A percentile compares a stretch with the other conserved stretches of the same genome.
These are phyloP conservation scores for Penaeus vannamei DNA, from an alignment of 1,140 invertebrate species.

Conservation along the genomic window DNA sequence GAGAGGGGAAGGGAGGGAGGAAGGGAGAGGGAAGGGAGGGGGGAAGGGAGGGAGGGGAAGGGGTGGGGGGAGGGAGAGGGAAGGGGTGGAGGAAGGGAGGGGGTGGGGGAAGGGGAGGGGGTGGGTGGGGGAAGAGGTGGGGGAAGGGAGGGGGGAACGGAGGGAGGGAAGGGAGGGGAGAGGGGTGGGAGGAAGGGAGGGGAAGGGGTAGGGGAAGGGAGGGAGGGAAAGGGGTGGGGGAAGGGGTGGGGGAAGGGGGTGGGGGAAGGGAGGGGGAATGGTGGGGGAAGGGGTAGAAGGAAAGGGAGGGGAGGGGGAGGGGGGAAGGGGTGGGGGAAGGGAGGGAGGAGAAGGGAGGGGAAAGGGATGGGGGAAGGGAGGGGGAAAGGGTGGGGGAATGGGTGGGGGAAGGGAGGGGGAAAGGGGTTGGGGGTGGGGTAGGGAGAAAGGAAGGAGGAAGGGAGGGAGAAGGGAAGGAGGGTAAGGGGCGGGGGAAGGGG, in stretches of 20 bases:
- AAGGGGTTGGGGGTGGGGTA: background rate
- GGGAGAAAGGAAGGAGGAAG: constrained; percentile 26
- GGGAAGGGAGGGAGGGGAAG: background rate
- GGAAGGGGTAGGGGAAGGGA: too few species aligned
- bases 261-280: background rate
- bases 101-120: constrained; percentile 3
- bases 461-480: constrained; percentile 38
- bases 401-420: background rate
- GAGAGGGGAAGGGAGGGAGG: background rate
- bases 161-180: too few species aligned
- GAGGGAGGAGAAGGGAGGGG: background rate
- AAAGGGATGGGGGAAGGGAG: background rate
- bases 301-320: background rate
- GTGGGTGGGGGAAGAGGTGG: constrained; percentile 19
- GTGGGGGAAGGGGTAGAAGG: background rate
- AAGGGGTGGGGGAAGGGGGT: background rate
- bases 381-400: background rate
- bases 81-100: too few species aligned
- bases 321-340: background rate
- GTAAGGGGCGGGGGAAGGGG: constrained; percentile 14
- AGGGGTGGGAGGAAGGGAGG: background rate
- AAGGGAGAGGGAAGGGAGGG: too few species aligned
- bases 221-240: background rate
- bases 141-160: constrained; percentile 27
- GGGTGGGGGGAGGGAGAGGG: background rate